Base-by-base conservation (phyloP, 1,140 invertebrate species). In the Diploscapter pachys region DNA sequence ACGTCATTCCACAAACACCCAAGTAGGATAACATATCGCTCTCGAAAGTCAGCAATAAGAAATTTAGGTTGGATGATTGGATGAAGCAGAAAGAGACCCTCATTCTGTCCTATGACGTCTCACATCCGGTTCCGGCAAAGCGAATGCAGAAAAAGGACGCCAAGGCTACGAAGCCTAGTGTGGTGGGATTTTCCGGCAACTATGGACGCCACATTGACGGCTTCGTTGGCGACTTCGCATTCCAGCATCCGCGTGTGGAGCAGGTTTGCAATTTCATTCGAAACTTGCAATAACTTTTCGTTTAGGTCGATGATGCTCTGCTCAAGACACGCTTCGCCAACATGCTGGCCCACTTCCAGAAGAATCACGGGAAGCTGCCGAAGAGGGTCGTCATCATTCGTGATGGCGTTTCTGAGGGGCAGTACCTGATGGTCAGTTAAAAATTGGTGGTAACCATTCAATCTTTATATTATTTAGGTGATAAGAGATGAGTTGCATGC, bases 61-160 rank as follows among this genome's bases (percentile, higher is more conserved):
- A 31, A 31, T 31, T 31, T 31, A 31, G 31, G 31, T 31, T 31
- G 52, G 66, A 78, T 6, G 11, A 52, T n/a, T 73, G 54, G 31
- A 62, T 74, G 4, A 61, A 31, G 5, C 65, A 57, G 49, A 73
- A 67, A 31, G 75, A 79, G 48, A 50, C 76, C 3, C 57, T 79
- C 9, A 78, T 79, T 5, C 72, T 79, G 13, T 78, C 78, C 63
- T 79, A 79, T 56, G 78, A 79, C 62, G 77, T 79, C 6, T 68
- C 78, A 55, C 73, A 80, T 63, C 79, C 78, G 5, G 64, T 67
- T 50, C 63, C 63, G 9, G 66, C 50, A 59, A n/a, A 62, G 9
- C 61, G 52, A 49, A 61, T 50, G 5, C 56, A 55, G 63, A 50
- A 4, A 52, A 52, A 57, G 31, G 54, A 49, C 9, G 71, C 56